Conservation (phyloP, 2,113 vertebrate species). For the Cheirogaleus medius region DNA sequence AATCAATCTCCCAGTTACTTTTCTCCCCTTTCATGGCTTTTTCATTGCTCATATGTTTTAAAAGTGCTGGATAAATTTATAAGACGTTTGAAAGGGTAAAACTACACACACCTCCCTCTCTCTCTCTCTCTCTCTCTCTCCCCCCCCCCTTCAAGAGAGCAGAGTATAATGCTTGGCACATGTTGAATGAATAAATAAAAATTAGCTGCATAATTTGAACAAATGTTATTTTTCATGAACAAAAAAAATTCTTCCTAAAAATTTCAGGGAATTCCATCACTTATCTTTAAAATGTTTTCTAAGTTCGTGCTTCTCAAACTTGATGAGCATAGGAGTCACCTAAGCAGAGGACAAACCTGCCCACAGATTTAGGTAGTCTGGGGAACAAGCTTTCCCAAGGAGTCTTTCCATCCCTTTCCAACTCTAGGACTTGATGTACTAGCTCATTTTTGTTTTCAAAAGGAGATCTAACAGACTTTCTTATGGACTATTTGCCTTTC, state of each 20-base stretch:
- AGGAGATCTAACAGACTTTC: not conserved
- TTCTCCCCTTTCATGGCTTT: not conserved
- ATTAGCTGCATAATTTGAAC: not conserved
- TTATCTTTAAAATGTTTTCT: not conserved
- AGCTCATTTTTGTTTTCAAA: not conserved
- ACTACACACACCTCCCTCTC: not conserved
- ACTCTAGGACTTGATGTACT: not conserved
- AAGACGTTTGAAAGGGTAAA: not conserved
- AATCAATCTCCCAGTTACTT: not conserved
- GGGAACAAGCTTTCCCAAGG: not conserved
- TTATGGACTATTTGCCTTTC: not conserved
- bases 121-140: not conserved
- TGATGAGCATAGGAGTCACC: not conserved
- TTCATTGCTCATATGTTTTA: not conserved
- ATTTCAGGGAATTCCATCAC: not conserved
- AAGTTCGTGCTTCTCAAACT: not conserved
- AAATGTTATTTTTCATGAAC: not conserved
- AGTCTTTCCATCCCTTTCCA: not conserved
- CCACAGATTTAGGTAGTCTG: not conserved
- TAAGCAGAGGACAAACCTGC: not conserved
- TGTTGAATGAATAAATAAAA: not conserved
- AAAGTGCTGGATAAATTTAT: not conserved
- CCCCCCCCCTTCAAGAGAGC: not conserved
- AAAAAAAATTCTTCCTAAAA: not conserved
- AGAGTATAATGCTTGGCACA: not conserved